These are phyloP conservation scores for Brachypalpus laphriformis DNA, from an alignment of 2,888 invertebrate species.

Conservation along the genomic window DNA sequence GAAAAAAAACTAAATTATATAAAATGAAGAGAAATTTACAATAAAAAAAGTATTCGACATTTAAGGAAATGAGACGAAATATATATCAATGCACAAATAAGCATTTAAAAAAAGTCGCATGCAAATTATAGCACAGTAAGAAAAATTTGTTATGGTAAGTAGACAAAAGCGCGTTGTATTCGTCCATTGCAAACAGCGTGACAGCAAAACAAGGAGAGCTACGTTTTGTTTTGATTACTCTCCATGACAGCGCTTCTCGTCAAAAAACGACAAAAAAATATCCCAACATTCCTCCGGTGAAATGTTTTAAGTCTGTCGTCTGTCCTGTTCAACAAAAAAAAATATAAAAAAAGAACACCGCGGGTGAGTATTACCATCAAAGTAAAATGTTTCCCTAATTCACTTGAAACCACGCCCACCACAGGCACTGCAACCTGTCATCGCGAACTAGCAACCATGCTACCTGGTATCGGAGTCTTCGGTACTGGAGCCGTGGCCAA, in stretches of 20 bases:
- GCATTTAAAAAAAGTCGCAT: too few relatives aligned
- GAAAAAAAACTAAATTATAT: too few relatives aligned
- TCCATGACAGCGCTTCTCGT: conserved; percentile 21
- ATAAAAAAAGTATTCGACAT: too few relatives aligned
- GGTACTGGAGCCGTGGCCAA: conserved; percentile 89
- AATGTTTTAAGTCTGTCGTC: conserved; percentile 6
- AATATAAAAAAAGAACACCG: not conserved
- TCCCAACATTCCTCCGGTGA: conserved; percentile 8
- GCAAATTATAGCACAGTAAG: too few relatives aligned
- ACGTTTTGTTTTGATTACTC: conserved; percentile 34
- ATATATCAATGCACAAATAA: too few relatives aligned
- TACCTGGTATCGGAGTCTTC: conserved; percentile 97
- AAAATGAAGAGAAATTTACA: too few relatives aligned
- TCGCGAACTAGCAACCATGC: conserved; percentile 84
- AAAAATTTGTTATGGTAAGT: too few relatives aligned
- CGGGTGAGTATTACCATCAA: not conserved
- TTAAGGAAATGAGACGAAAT: too few relatives aligned
- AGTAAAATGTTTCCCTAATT: not conserved
- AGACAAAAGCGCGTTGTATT: not conserved
- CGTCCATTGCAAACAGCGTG: not conserved
- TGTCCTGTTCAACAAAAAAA: not conserved
- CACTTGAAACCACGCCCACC: not conserved
- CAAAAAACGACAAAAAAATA: not conserved
- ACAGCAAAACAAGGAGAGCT: conserved; percentile 8
- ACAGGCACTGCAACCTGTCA: not conserved